Base-by-base conservation (phyloP, 2,888 invertebrate genomes). In the Dryobotodes eremita region DNA sequence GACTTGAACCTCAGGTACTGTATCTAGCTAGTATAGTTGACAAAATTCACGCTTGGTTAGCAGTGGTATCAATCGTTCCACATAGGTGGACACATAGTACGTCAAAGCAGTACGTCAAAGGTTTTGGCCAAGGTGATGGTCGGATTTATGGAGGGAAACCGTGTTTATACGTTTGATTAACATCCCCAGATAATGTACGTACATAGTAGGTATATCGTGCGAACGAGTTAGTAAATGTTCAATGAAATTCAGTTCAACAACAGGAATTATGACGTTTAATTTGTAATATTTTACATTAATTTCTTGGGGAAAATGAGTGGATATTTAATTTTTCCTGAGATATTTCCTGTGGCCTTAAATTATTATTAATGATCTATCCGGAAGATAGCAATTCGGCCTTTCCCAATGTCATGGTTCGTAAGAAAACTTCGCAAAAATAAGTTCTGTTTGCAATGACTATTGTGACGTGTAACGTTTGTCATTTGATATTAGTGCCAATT, bases 1-100 rank as follows among this genome's bases (percentile, higher is more conserved):
- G 98, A 78, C 96, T 98, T 66, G 97, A 98, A 86, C 98, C 98
- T 20, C 98, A 98, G 97, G 98, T 98, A 95, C 79, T 69, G 64
- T 82, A 74, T 79, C 69, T 66, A 76, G 71, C 17, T 72, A 72
- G 65, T 70, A 72, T 46, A 77, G 61, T 86, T 79, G 77, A 75
- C 84, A 65, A 82, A 73, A 82, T 88, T 88, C 77, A 82, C 81
- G 81, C 86, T 82, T 69, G 70, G 77, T 82, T 71, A 75, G 31
- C 53, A 53, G 62, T 77, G 81, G 62, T 72, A 80, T 80, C 71
- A 78, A 82, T 82, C 77, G 77, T 88, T 88, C 62, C 66, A 71
- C 80, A 75, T 80, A 82, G 26, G 59, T 48, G 73, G 71, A 64
- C 75, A 76, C 31, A 50, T 62, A 75, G 68, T 70, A 74, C 65